Evolutionary conservation across 2,888 invertebrate genomes (phyloP), one percentile per base, ranked within the genome.

Genomic region (Clusia tigrina): DNA sequence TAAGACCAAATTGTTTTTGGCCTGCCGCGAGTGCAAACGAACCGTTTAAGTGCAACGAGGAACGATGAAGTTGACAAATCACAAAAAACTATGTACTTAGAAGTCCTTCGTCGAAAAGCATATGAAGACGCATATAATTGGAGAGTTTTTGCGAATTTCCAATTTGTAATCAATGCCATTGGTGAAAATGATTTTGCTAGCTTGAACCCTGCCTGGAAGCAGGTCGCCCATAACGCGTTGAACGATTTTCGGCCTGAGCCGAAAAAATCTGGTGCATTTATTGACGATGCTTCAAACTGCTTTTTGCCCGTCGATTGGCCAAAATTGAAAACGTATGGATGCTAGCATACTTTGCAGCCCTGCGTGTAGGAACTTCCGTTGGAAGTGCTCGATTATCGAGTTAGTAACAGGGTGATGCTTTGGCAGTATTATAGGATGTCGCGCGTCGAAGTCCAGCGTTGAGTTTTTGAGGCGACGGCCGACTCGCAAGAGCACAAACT

Each of bases 61-160:
- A 67, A 67, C 1, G 66, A 58, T n/a, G 58, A n/a, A 0, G 67
- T 70, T 0, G 66, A 66, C 37, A 70, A 56, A 54, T 69, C 70
- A 20, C 58, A 52, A 5, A 66, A 66, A 12, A 68, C 10, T n/a
- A 68, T 64, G 9, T 67, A n/a, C 37, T 66, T 65, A 6, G 53
- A 42, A 0, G 70, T n/a, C 65, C 46, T 70, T 70, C 1, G 66
- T 67, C 10, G 66, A 38, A 26, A 70, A 70, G n/a, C 65, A 68
- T 15, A 70, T 53, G n/a, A 66, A 70, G 15, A 66, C 58, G 20
- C 66, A 63, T 5, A 67, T 59, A 59, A 56, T 9, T 2, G 56
- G 23, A 42, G 26, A 15, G n/a, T 23, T 38, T 6, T 56, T 56
- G 23, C 56, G 56, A 2, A 42, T 24, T n/a, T 38, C 15, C 0